phyloP scores from a whole-genome alignment of 2,797 vertebrate species.

The Brachyrhaphis roseni region DNA sequence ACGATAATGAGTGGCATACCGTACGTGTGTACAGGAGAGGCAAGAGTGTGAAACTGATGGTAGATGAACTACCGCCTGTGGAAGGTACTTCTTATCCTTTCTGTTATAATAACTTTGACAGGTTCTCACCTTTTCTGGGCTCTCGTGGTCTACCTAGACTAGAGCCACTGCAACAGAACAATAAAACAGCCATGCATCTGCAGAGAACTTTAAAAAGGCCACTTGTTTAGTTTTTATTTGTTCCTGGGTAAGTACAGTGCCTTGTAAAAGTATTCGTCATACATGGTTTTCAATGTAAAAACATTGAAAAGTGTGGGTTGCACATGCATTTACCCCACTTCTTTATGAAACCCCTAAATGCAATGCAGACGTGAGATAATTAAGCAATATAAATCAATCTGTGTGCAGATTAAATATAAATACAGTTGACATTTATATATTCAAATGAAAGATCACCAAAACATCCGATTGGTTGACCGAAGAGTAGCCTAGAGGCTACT shows the following conservation, averaged over 20 bases:
- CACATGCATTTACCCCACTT: not conserved
- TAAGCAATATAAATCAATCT: not conserved
- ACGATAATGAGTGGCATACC: conserved; percentile 99
- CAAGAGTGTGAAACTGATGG: conserved; percentile 95
- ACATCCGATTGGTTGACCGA: not conserved
- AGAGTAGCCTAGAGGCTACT: not conserved
- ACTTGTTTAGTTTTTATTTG: not conserved
- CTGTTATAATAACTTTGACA: not conserved
- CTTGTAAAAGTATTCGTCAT: conserved; percentile 1
- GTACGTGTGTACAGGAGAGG: conserved; percentile 97
- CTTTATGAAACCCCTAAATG: not conserved
- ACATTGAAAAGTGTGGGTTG: not conserved
- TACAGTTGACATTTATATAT: not conserved
- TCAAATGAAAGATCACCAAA: not conserved
- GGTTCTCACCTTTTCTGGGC: not conserved
- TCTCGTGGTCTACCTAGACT: not conserved
- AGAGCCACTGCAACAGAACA: not conserved
- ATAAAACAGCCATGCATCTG: not conserved
- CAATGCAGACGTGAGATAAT: not conserved
- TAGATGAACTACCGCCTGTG: conserved; percentile 93
- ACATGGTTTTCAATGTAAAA: not conserved
- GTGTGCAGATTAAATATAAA: not conserved
- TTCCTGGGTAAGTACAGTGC: not conserved
- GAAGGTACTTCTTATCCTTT: conserved; percentile 85
- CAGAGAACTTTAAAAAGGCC: not conserved